Evolutionary conservation across 2,113 vertebrate genomes (phyloP), one percentile per base, ranked within the genome.

Genomic region (Pavo muticus): DNA sequence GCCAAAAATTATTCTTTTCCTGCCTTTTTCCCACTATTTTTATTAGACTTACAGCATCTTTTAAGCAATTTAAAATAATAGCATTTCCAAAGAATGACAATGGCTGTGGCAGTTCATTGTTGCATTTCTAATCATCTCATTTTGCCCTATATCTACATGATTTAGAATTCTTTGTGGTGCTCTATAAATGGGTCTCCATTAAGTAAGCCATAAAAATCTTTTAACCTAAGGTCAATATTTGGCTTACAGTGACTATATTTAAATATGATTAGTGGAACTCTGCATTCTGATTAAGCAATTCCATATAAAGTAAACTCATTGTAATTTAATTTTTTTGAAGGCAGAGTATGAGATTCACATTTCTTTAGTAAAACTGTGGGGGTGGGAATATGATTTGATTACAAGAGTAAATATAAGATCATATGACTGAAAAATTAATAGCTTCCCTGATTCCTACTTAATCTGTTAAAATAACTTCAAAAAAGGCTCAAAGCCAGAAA

Each of bases 381-480:
- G 60, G 45, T 71, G 32, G 85, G 69, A 77, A 68, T 57, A 16
- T 40, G 69, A 93, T 93, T 92, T 87, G 73, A 93, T 94, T 84
- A 80, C 8, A 63, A 94, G 48, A 87, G 72, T 54, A 95, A 97
- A 94, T 79, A 93, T 27, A 52, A 70, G 88, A 77, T 90, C 77
- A 50, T 52, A 74, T 24, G 61, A 93, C 32, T 94, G 82, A 95
- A 97, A 97, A 97, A 97, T 95, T 93, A 96, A 97, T 94, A 80
- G 80, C 88, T 93, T 96, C 93, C 39, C 52, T 91, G 94, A 94
- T 94, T 93, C 10, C 1, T 3, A 65, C 82, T 88, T 70, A 94
- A 86, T 94, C 96, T 95, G 83, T 77, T 96, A 88, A 95, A 97
- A 95, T 72, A 87, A 94, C 93, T 95, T 96, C 27, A 96, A 74